phyloP scores from a whole-genome alignment of 2,888 invertebrate genomes.

The Clivina fossor region DNA sequence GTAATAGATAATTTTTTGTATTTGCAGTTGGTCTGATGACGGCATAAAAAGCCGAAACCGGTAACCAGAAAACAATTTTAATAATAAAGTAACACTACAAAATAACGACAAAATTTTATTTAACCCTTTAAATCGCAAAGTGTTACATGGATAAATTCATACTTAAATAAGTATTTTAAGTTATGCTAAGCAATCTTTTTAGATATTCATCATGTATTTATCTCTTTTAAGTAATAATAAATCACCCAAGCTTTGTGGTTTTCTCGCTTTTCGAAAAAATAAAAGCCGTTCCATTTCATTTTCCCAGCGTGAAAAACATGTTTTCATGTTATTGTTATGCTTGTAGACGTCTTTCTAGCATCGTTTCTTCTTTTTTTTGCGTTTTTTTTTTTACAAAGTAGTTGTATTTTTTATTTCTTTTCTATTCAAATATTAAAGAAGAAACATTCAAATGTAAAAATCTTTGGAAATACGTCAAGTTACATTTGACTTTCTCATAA shows the following conservation, averaged over 20 bases:
- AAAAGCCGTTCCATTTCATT: slow-evolving; percentile 34
- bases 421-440: slow-evolving; percentile 12
- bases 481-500: too few species aligned
- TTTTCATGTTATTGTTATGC: slow-evolving; percentile 32
- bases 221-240: slow-evolving; percentile 33
- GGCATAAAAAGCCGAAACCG: too few species aligned
- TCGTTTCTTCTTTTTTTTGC: slow-evolving; percentile 11
- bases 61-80: too few species aligned
- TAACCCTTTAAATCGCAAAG: too few species aligned
- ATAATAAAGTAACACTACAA: too few species aligned
- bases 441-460: too few species aligned
- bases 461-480: too few species aligned
- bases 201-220: slow-evolving; percentile 24
- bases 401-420: slow-evolving; percentile 11
- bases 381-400: slow-evolving; percentile 13
- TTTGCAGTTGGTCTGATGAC: too few species aligned
- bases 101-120: too few species aligned
- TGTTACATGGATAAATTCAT: background rate
- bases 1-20: too few species aligned
- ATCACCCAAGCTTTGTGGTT: slow-evolving; percentile 25
- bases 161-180: too few species aligned
- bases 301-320: slow-evolving; percentile 28
- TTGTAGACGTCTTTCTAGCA: slow-evolving; percentile 18
- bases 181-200: slow-evolving; percentile 12
- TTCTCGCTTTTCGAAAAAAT: slow-evolving; percentile 24